Conservation (phyloP, 2,113 vertebrate species). For the Cynopterus brachyotis region DNA sequence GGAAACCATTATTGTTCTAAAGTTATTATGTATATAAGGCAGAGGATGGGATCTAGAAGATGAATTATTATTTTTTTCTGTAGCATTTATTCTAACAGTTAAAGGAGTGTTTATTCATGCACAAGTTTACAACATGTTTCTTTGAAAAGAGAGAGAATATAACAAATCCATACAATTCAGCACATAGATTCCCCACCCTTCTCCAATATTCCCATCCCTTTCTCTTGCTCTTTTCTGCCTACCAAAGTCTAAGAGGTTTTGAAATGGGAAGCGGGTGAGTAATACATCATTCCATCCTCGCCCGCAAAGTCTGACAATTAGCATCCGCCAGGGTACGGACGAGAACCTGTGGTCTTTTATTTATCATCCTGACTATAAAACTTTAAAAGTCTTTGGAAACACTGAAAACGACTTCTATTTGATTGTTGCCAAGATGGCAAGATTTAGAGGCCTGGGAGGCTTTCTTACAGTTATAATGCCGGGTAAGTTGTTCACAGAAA, state of each 20-base stretch:
- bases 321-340: not conserved
- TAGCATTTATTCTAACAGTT: not conserved
- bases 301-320: not conserved
- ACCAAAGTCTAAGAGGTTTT: not conserved
- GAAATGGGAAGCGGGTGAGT: not conserved
- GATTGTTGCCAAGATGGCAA: not conserved
- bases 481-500: not conserved
- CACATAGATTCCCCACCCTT: not conserved
- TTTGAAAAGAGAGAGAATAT: not conserved
- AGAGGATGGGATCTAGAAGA: not conserved
- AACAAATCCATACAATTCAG: not conserved
- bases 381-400: not conserved
- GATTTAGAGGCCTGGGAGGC: not conserved
- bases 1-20: not conserved
- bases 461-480: not conserved
- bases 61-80: not conserved
- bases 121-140: not conserved
- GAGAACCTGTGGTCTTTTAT: not conserved
- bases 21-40: not conserved
- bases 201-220: not conserved
- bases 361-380: not conserved
- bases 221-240: not conserved
- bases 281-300: not conserved
- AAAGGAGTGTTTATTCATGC: not conserved
- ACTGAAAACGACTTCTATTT: conserved; percentile 11